phyloP scores from a whole-genome alignment of 2,113 vertebrate species.

The Rhodinocichla rosea region DNA sequence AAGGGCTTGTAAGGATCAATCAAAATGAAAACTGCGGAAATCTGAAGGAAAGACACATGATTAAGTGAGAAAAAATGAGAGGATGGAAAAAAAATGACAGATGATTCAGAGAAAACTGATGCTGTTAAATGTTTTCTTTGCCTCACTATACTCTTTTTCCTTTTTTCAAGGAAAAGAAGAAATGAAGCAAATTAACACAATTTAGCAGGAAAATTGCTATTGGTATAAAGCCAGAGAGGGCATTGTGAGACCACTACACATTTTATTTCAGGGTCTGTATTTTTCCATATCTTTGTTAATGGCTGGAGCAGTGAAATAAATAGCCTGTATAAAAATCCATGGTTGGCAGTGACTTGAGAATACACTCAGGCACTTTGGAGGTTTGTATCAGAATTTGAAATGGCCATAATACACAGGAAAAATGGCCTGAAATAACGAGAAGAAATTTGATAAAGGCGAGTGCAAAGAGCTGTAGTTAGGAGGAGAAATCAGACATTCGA shows the following conservation, averaged over 20 bases:
- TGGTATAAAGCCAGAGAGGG: background rate
- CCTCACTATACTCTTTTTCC: background rate
- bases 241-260: background rate
- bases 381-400: background rate
- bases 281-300: background rate
- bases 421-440: background rate
- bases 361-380: background rate
- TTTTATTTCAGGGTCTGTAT: background rate
- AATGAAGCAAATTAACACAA: background rate
- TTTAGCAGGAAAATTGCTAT: background rate
- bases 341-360: background rate
- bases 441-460: background rate
- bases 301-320: background rate
- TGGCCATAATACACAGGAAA: background rate
- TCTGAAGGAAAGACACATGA: background rate
- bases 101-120: slow-evolving; percentile 40
- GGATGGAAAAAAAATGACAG: background rate
- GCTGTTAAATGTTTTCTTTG: background rate
- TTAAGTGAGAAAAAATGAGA: slow-evolving; percentile 39
- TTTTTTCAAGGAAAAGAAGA: background rate
- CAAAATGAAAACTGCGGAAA: background rate
- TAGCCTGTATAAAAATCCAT: background rate
- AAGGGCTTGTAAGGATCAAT: background rate
- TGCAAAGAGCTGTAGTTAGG: background rate
- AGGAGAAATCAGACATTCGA: background rate